These are phyloP conservation scores for Nineta flava DNA, from an alignment of 2,888 invertebrate species.

Conservation along the genomic window DNA sequence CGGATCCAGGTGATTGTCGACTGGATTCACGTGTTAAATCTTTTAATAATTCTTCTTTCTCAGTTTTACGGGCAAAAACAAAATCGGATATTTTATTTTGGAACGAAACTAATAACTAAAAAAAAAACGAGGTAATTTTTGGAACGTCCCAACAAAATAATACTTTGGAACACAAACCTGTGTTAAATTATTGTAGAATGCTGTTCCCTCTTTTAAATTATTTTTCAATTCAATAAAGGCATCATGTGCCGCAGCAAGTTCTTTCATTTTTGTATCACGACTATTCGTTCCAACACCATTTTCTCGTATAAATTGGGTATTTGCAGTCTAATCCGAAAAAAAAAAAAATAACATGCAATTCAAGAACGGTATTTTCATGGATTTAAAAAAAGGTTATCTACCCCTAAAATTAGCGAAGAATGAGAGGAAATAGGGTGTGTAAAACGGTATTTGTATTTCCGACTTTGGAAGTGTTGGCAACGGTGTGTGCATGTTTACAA, in stretches of 20 bases:
- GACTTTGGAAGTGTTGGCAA: no score
- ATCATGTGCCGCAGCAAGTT: slow-evolving; percentile 82
- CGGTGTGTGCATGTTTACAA: no score
- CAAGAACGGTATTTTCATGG: background rate
- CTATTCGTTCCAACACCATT: slow-evolving; percentile 44
- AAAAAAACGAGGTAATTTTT: slow-evolving; percentile 8
- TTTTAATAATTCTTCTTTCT: slow-evolving; percentile 93
- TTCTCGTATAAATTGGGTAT: slow-evolving; percentile 24
- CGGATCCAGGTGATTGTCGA: slow-evolving; percentile 35
- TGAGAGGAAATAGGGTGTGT: no score
- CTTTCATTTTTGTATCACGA: slow-evolving; percentile 67
- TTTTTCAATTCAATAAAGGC: slow-evolving; percentile 78
- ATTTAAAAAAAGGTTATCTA: background rate
- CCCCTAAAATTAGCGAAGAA: no score
- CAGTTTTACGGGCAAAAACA: slow-evolving; percentile 96
- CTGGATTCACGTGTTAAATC: slow-evolving; percentile 78
- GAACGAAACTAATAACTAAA: slow-evolving; percentile 74
- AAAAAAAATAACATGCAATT: background rate
- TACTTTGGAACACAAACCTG: slow-evolving; percentile 35
- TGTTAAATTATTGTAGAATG: slow-evolving; percentile 90
- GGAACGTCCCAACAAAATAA: background rate
- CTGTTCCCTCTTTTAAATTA: slow-evolving; percentile 89
- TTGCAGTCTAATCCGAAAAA: background rate
- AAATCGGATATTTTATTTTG: slow-evolving; percentile 97
- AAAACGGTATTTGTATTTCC: no score